A percentile compares a stretch with the other conserved stretches of the same genome.
These are phyloP conservation scores for Desmophyllum pertusum DNA, from an alignment of 92 coral and sea anemone genomes.

Conservation along the genomic window DNA sequence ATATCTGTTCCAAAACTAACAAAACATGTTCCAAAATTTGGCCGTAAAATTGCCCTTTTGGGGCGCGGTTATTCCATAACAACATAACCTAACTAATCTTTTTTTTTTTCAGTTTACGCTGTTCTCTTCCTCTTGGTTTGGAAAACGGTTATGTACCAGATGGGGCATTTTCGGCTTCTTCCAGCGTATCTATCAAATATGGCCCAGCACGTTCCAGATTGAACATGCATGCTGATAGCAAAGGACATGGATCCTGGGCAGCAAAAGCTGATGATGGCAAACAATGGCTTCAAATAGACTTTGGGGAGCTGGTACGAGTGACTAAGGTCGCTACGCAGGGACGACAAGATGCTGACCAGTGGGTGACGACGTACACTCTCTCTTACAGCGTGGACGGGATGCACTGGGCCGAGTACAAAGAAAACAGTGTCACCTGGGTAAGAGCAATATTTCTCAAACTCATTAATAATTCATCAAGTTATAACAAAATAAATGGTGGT, in stretches of 20 bases:
- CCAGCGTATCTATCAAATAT: neutral
- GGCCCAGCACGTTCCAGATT: slow-evolving; percentile 3
- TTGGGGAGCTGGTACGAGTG: slow-evolving; percentile 16
- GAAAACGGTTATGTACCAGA: slow-evolving; percentile 39
- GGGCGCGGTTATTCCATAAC: no score
- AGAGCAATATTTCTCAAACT: neutral
- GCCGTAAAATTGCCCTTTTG: no score
- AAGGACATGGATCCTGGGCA: slow-evolving; percentile 32
- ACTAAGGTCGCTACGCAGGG: slow-evolving; percentile 37
- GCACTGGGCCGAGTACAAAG: slow-evolving; percentile 25
- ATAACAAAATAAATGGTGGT: no score
- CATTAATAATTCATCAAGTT: no score
- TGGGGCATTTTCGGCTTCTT: slow-evolving; percentile 40
- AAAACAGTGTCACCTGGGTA: slow-evolving; percentile 6
- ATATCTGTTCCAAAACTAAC: no score
- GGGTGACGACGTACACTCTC: neutral
- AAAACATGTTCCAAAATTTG: no score
- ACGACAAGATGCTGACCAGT: neutral
- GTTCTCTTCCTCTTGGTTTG: no score
- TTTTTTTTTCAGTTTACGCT: neutral
- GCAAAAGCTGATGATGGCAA: slow-evolving; percentile 18
- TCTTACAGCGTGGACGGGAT: slow-evolving; percentile 34
- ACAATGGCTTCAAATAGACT: slow-evolving; percentile 42
- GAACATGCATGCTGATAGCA: neutral
- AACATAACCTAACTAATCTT: no score